These are phyloP conservation scores for Gastracanthus pulcherrimus DNA, from an alignment of 2,888 invertebrate species.

Conservation along the genomic window DNA sequence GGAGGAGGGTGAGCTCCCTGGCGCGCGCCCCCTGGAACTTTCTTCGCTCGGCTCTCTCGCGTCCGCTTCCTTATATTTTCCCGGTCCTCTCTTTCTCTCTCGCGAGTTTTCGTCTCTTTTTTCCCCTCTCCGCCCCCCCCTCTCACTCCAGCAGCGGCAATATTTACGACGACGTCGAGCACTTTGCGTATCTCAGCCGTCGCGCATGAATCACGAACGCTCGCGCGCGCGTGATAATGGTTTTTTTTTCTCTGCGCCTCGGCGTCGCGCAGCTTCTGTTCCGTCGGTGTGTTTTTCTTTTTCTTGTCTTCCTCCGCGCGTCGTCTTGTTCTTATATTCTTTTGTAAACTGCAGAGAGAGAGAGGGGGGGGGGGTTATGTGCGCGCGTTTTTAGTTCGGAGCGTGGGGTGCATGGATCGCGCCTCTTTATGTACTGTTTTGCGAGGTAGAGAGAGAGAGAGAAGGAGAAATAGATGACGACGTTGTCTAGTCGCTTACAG, in stretches of 20 bases:
- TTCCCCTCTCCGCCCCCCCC: neutral
- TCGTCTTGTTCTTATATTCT: constrained; percentile 10
- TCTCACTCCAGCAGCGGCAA: constrained; percentile 1
- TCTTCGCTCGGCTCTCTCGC: neutral
- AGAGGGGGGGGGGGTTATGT: neutral
- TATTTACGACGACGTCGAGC: constrained; percentile 54
- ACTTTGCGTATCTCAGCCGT: constrained; percentile 53
- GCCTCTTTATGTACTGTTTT: neutral
- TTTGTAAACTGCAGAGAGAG: neutral
- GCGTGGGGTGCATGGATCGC: no score
- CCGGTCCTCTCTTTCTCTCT: neutral
- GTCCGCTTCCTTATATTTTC: constrained; percentile 16
- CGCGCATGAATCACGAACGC: constrained; percentile 56
- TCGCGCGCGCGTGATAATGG: constrained; percentile 36
- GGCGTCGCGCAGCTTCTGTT: no score
- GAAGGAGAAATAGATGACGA: no score
- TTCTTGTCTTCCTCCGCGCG: neutral
- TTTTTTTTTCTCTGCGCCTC: no score
- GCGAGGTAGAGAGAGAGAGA: neutral
- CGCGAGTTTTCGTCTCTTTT: neutral
- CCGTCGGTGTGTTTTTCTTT: neutral
- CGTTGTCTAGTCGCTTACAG: neutral
- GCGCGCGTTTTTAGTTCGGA: neutral
- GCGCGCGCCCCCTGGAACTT: neutral
- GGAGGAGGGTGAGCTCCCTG: no score